phyloP scores from a whole-genome alignment of 2,888 invertebrate genomes.

The Ditylenchus weischeri region DNA sequence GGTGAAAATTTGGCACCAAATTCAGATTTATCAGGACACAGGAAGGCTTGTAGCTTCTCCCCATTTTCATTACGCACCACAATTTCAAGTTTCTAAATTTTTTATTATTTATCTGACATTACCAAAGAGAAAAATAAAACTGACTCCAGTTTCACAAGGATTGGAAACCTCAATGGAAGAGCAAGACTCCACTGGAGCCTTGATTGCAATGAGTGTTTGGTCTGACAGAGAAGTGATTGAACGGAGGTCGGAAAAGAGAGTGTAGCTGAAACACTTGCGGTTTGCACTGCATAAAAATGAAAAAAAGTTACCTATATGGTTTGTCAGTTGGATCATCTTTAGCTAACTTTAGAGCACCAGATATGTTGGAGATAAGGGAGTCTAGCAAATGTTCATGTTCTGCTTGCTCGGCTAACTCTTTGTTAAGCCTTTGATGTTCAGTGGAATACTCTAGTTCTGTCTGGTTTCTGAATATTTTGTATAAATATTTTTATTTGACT shows the following conservation, averaged over 20 bases:
- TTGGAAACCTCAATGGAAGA: conserved; percentile 35
- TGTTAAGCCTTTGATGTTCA: conserved; percentile 31
- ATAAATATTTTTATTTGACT: not conserved
- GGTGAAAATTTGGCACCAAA: conserved; percentile 11
- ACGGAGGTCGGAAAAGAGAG: conserved; percentile 43
- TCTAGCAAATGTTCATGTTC: conserved; percentile 41
- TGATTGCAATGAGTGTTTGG: conserved; percentile 44
- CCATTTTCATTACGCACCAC: conserved; percentile 37
- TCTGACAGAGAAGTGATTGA: conserved; percentile 31
- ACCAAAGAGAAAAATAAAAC: conserved; percentile 14
- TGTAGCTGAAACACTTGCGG: conserved; percentile 39
- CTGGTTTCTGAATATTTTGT: conserved; percentile 24
- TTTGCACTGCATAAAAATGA: not conserved
- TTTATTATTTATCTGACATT: conserved; percentile 4
- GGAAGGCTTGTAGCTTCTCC: conserved; percentile 37
- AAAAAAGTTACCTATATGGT: conserved; percentile 40
- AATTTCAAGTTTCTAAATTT: conserved; percentile 32
- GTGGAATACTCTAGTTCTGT: conserved; percentile 28
- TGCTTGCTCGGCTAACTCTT: conserved; percentile 32
- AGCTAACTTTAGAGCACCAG: conserved; percentile 37
- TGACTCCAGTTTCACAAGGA: conserved; percentile 39
- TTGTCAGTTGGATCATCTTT: conserved; percentile 49
- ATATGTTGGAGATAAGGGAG: conserved; percentile 34
- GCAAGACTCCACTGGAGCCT: conserved; percentile 41
- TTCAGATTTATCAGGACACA: conserved; percentile 29